These are phyloP conservation scores for Columba guinea DNA, from an alignment of 2,797 vertebrate genomes.

Conservation along the genomic window DNA sequence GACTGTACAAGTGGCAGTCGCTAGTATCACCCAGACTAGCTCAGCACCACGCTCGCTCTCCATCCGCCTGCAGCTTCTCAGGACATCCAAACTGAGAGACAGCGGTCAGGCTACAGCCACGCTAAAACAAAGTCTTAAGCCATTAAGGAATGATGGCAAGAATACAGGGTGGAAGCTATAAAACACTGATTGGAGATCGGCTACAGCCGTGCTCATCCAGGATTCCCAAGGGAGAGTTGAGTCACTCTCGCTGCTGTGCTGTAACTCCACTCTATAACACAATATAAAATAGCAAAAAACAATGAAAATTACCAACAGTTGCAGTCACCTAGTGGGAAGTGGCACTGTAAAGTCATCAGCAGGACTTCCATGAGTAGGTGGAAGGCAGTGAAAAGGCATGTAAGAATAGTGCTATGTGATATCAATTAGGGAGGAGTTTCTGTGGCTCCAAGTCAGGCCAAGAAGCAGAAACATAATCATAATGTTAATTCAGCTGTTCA, in stretches of 20 bases:
- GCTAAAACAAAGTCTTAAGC: not conserved
- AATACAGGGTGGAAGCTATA: not conserved
- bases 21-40: not conserved
- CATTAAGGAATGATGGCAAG: not conserved
- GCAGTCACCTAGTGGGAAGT: not conserved
- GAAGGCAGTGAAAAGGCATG: not conserved
- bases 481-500: accelerated
- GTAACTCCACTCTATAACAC: accelerated
- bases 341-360: not conserved
- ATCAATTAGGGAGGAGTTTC: not conserved
- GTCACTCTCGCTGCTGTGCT: accelerated
- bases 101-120: not conserved
- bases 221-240: not conserved
- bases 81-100: not conserved
- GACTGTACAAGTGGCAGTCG: not conserved
- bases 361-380: not conserved
- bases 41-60: not conserved
- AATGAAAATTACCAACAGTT: not conserved
- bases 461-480: not conserved
- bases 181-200: not conserved
- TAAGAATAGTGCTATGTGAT: not conserved
- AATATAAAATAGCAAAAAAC: not conserved
- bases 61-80: not conserved
- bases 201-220: accelerated
- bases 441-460: not conserved